Evolutionary conservation across 2,797 vertebrate species (phyloP).

Genomic region (Brachyalestes nurse): DNA sequence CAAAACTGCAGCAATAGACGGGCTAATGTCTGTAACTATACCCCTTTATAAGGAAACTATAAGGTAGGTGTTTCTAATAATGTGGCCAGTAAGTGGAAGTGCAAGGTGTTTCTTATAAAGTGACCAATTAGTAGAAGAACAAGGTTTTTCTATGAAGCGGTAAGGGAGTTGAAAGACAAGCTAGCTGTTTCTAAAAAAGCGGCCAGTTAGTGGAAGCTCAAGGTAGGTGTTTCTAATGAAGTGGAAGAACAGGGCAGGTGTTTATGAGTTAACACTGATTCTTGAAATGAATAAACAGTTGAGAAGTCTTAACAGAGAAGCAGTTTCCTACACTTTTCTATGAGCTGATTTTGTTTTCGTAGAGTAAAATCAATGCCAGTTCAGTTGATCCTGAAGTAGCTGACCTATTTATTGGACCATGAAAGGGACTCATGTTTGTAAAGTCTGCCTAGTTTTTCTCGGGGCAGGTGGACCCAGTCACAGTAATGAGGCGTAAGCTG

Average conservation of each 20-base stretch:
- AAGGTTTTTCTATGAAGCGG: neutral
- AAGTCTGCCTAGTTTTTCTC: conserved; percentile 12
- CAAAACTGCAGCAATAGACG: neutral
- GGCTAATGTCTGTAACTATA: neutral
- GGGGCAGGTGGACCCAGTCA: conserved; percentile 54
- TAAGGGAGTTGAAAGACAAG: neutral
- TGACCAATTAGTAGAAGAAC: neutral
- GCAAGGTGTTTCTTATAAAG: neutral
- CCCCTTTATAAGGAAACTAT: too few relatives aligned
- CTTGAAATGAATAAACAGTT: neutral
- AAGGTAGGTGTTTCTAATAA: neutral
- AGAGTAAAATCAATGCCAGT: neutral
- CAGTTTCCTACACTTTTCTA: too few relatives aligned
- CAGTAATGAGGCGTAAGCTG: conserved; percentile 46
- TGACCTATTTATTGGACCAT: conserved; percentile 17
- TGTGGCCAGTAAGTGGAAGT: neutral
- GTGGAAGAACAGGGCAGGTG: neutral
- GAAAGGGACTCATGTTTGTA: neutral
- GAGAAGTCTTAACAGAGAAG: too few relatives aligned
- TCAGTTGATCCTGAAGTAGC: neutral
- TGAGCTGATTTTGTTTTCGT: too few relatives aligned
- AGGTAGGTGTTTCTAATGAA: too few relatives aligned
- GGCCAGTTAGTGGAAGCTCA: too few relatives aligned
- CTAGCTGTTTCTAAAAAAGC: neutral
- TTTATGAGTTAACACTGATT: neutral